Base-by-base conservation (phyloP, 2,797 vertebrate species). In the Delichon dasypus region DNA sequence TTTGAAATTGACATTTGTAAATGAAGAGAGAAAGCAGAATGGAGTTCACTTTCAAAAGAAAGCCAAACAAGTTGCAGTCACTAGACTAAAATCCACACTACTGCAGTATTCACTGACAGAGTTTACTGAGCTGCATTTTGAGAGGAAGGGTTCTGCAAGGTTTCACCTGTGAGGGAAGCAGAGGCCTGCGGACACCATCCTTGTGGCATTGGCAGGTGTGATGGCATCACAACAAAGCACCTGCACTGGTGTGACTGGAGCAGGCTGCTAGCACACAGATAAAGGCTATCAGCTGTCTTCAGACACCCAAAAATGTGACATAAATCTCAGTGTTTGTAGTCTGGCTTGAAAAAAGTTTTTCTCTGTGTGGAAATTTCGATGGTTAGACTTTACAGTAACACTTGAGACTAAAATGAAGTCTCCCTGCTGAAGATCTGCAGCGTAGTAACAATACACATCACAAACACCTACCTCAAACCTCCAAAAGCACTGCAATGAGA, bases 121-220 rank as follows among this genome's bases (percentile, higher is more conserved):
- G 38, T 53, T 73, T 27, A 42, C 38, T 20, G 18, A 76, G n/a
- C 30, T 61, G 42, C 36, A 45, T 54, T 82, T 76, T 47, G 11
- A 68, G 34, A 66, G 13, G 16, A 89, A 61, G 16, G 5, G 22
- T 47, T 77, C 50, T 58, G n/a, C 29, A n/a, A 58, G n/a, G 32
- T 36, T 70, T 57, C 15, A 5, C 12, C 36, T 14, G 10, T 10
- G 30, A 51, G 6, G 38, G 42, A 60, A 75, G 48, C 22, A 55
- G n/a, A 62, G 27, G 51, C 8, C 10, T 3, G 1, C 4, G 27
- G n/a, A 32, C 3, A 54, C 18, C 26, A 32, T 25, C 29, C 42
- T 7, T 10, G 38, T 1, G 3, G 47, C 50, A 79, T 0, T 2
- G 3, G 32, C 4, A 26, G 1, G 0, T 42, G 21, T 16, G n/a